phyloP scores from a whole-genome alignment of 2,888 invertebrate species.

The Hydraecia micacea region DNA sequence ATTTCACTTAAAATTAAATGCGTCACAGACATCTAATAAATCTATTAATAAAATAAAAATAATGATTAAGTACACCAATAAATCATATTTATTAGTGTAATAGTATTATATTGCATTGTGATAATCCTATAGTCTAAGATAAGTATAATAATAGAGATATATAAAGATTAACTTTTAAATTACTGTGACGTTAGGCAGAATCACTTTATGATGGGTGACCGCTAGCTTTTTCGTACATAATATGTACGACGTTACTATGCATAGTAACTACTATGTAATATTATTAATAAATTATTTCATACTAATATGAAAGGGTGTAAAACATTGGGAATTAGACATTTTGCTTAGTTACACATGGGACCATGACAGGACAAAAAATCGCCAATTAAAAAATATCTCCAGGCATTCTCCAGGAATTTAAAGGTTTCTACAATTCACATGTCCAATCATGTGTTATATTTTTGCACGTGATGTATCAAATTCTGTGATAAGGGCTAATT shows the following conservation, averaged over 20 bases:
- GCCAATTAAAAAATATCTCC: background rate
- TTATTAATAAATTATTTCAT: background rate
- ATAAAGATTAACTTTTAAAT: conserved; percentile 20
- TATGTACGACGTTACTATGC: background rate
- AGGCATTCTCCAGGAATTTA: background rate
- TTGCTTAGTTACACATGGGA: background rate
- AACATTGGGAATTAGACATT: too few species aligned
- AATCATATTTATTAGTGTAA: conserved; percentile 51
- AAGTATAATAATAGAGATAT: conserved; percentile 43
- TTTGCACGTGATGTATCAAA: conserved; percentile 12
- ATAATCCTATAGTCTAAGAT: conserved; percentile 42
- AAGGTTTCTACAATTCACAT: conserved; percentile 5
- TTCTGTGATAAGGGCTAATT: conserved; percentile 28
- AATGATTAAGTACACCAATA: conserved; percentile 34
- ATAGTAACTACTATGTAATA: background rate
- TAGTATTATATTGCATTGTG: conserved; percentile 33
- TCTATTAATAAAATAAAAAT: conserved; percentile 22
- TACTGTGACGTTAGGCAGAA: conserved; percentile 36
- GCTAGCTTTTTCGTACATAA: background rate
- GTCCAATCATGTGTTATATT: conserved; percentile 12
- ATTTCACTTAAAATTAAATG: conserved; percentile 26
- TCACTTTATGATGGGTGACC: conserved; percentile 14
- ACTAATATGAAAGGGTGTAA: background rate
- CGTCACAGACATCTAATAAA: conserved; percentile 27
- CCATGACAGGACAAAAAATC: background rate